phyloP scores from a whole-genome alignment of 2,888 invertebrate genomes.

The Oasisia sp. region DNA sequence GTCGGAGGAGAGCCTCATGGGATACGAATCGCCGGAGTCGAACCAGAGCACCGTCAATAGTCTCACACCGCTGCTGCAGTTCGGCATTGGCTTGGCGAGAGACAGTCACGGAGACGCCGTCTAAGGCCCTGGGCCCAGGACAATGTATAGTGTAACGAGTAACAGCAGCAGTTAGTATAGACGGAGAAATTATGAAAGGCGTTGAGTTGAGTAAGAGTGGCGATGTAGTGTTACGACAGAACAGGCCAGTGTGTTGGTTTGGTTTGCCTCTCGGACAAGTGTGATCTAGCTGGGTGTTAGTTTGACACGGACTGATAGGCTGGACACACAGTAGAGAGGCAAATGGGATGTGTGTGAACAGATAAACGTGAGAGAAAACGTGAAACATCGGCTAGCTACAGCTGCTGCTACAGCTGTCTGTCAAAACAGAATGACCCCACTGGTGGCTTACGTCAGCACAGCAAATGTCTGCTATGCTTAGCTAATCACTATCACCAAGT shows the following conservation, averaged over 20 bases:
- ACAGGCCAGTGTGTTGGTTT: neutral
- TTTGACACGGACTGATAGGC: neutral
- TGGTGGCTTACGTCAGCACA: neutral
- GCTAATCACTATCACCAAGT: neutral
- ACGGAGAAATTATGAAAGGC: neutral
- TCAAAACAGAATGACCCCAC: neutral
- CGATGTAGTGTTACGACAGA: neutral
- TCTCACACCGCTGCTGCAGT: constrained; percentile 34
- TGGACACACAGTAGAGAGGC: neutral
- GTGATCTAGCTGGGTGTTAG: neutral
- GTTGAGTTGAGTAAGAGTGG: neutral
- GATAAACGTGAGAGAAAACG: neutral
- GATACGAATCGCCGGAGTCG: constrained; percentile 33
- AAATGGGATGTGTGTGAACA: neutral
- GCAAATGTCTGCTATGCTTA: neutral
- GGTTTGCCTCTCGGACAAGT: constrained; percentile 8
- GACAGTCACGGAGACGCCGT: constrained; percentile 3
- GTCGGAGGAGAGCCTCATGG: constrained; percentile 14
- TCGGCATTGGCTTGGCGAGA: neutral
- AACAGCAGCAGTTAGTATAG: neutral
- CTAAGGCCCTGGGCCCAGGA: neutral
- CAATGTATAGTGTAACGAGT: neutral
- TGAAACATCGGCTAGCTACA: neutral
- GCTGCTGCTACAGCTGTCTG: neutral
- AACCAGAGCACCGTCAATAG: constrained; percentile 40